These are phyloP conservation scores for Bergia puertoricense DNA, from an alignment of 92 coral and sea anemone species.

Conservation along the genomic window DNA sequence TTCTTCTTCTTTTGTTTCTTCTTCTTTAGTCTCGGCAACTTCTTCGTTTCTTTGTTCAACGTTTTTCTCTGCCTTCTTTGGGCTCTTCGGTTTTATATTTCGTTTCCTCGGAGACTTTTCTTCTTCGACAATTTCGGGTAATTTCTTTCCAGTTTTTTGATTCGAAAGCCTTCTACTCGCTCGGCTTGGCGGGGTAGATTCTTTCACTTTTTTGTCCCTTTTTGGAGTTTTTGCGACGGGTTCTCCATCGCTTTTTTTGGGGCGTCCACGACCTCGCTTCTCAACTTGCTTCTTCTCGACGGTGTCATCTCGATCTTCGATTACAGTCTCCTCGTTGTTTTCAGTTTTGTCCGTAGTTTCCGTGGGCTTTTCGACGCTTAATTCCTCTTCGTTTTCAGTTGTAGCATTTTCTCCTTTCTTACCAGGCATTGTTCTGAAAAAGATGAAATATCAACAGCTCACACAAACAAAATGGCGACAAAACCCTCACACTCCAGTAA, in stretches of 20 bases:
- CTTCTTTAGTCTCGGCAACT: background rate
- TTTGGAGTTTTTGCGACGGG: conserved; percentile 68
- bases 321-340: conserved; percentile 42
- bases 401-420: conserved; percentile 54
- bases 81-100: conserved; percentile 20
- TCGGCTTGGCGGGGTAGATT: conserved; percentile 53
- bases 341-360: conserved; percentile 46
- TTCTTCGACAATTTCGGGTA: conserved; percentile 48
- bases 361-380: conserved; percentile 34
- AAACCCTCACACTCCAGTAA: conserved; percentile 2
- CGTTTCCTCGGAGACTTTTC: conserved; percentile 38
- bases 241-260: conserved; percentile 63
- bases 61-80: conserved; percentile 9
- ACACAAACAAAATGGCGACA: conserved; percentile 43
- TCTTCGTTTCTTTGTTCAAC: conserved; percentile 48
- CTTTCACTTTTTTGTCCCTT: conserved; percentile 54
- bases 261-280: conserved; percentile 66
- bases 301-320: conserved; percentile 45
- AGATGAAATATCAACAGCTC: background rate
- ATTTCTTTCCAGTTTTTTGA: conserved; percentile 64
- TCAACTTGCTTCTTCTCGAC: conserved; percentile 32
- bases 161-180: conserved; percentile 67
- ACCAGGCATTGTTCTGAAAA: conserved; percentile 53
- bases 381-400: conserved; percentile 42
- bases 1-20: conserved; percentile 8